These are phyloP conservation scores for Agrilus mali DNA, from an alignment of 2,888 invertebrate genomes.

Conservation along the genomic window DNA sequence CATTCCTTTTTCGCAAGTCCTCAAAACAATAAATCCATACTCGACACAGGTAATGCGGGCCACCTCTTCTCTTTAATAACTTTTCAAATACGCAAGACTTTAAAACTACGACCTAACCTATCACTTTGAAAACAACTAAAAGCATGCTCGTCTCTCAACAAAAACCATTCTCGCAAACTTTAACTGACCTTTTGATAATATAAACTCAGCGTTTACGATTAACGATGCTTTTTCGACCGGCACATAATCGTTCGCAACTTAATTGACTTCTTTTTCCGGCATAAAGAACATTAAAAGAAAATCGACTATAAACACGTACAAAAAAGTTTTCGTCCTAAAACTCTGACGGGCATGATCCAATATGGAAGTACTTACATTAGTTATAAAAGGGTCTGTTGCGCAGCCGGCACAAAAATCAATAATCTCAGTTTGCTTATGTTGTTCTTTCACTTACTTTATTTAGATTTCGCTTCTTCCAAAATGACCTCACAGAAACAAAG, in stretches of 20 bases:
- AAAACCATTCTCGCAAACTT: constrained; percentile 16
- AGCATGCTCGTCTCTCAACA: constrained; percentile 18
- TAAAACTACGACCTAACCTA: constrained; percentile 19
- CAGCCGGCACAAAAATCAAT: constrained; percentile 22
- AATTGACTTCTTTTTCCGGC: neutral
- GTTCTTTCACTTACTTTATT: constrained; percentile 17
- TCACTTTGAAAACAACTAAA: constrained; percentile 20
- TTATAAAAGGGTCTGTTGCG: constrained; percentile 22
- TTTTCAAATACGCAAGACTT: too few species aligned
- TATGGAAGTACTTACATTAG: constrained; percentile 22
- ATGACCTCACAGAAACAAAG: too few species aligned
- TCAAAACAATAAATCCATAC: too few species aligned
- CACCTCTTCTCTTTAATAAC: too few species aligned
- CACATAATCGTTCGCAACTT: too few species aligned
- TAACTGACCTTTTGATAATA: constrained; percentile 17
- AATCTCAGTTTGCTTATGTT: constrained; percentile 18
- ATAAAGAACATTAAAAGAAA: constrained; percentile 18
- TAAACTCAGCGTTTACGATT: neutral
- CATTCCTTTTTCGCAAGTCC: too few species aligned
- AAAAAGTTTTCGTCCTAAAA: constrained; percentile 28
- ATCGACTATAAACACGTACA: constrained; percentile 26
- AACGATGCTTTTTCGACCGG: too few species aligned
- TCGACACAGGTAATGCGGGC: too few species aligned
- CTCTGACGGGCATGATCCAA: constrained; percentile 30
- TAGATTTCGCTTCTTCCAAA: too few species aligned